Evolutionary conservation across 2,113 vertebrate genomes (phyloP).

Genomic region (Steatornis caripensis): DNA sequence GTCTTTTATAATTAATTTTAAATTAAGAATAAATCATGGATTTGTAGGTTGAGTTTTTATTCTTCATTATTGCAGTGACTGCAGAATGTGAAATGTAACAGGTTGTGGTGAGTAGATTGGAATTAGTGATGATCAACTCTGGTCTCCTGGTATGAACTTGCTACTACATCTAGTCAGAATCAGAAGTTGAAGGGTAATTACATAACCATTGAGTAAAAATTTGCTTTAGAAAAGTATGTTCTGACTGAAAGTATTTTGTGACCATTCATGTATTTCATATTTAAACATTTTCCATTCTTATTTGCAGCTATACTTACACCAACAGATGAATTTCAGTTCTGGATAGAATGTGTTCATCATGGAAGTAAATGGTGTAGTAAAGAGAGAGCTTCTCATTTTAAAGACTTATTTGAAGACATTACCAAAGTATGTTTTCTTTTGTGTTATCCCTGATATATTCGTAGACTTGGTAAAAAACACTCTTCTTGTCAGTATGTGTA

Average conservation of each 20-base stretch:
- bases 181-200: background rate
- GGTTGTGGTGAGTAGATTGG: background rate
- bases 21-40: background rate
- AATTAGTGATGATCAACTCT: background rate
- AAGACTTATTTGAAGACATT: constrained; percentile 83
- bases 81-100: background rate
- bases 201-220: background rate
- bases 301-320: constrained; percentile 88
- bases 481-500: background rate
- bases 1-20: background rate
- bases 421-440: constrained; percentile 79
- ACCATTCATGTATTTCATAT: background rate
- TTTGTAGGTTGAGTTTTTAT: background rate
- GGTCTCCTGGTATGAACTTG: background rate
- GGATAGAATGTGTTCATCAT: constrained; percentile 81
- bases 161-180: background rate
- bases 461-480: background rate
- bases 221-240: background rate
- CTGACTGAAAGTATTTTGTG: background rate
- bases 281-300: background rate
- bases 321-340: constrained; percentile 93
- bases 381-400: constrained; percentile 86
- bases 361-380: constrained; percentile 78
- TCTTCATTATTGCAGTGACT: background rate
- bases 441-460: background rate